Evolutionary conservation across 2,113 vertebrate species (phyloP).

Genomic region (Solea senegalensis): DNA sequence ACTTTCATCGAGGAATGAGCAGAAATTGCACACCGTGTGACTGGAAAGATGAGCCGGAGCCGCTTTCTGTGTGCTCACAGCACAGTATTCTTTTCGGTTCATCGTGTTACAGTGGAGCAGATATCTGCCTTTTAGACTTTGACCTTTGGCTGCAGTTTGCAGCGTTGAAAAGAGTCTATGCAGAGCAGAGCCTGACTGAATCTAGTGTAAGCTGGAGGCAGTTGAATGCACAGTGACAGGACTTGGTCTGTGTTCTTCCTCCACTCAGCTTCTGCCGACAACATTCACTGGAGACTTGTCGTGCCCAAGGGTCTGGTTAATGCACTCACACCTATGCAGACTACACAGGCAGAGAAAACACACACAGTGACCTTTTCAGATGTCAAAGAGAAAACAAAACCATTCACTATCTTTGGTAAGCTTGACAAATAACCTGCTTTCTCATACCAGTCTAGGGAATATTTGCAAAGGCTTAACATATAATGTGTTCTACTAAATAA

Average conservation of each 20-base stretch:
- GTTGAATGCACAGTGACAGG: conserved; percentile 47
- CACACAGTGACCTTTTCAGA: conserved; percentile 42
- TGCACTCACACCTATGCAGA: conserved; percentile 34
- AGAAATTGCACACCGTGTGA: conserved; percentile 29
- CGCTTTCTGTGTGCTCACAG: conserved; percentile 28
- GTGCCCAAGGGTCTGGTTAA: conserved; percentile 50
- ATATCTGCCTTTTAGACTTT: conserved; percentile 33
- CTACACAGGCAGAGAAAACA: conserved; percentile 5
- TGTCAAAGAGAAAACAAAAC: conserved; percentile 34
- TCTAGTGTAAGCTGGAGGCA: conserved; percentile 34
- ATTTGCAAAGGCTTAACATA: conserved; percentile 34
- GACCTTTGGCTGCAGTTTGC: conserved; percentile 47
- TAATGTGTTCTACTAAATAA: conserved; percentile 52
- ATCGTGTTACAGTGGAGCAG: conserved; percentile 28
- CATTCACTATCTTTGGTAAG: conserved; percentile 29
- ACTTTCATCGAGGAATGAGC: conserved; percentile 33
- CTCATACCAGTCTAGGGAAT: conserved; percentile 10
- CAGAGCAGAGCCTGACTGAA: conserved; percentile 39
- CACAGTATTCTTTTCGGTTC: conserved; percentile 29
- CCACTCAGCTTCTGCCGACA: conserved; percentile 19
- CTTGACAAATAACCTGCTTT: conserved; percentile 25
- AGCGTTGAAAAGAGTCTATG: conserved; percentile 15
- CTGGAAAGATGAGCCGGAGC: conserved; percentile 29
- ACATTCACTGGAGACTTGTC: conserved; percentile 43
- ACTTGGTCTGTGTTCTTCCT: conserved; percentile 23